phyloP scores from a whole-genome alignment of 2,888 invertebrate genomes.

The Trissoscelio sp. region DNA sequence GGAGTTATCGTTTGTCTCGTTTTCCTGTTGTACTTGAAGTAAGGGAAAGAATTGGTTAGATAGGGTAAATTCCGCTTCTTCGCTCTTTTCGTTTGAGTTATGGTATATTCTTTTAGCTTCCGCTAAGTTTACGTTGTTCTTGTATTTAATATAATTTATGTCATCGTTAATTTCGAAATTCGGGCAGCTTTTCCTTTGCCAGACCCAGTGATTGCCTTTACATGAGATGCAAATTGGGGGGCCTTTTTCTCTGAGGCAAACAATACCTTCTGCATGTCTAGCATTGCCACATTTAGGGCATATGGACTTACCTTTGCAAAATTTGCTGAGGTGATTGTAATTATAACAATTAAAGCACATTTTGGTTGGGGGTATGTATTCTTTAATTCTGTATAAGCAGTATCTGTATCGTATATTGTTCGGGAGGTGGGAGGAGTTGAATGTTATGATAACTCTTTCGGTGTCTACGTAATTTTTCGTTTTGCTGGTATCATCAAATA shows the following conservation, averaged over 20 bases:
- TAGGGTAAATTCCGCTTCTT: too few relatives aligned
- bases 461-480: too few relatives aligned
- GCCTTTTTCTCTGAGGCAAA: neutral
- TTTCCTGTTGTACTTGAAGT: too few relatives aligned
- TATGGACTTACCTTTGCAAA: conserved; percentile 23
- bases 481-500: too few relatives aligned
- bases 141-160: too few relatives aligned
- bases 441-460: neutral
- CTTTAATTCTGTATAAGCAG: neutral
- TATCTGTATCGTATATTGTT: neutral
- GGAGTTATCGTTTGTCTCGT: too few relatives aligned
- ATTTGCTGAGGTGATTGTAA: conserved; percentile 12
- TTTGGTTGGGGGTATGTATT: conserved; percentile 9
- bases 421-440: neutral
- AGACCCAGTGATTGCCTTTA: conserved; percentile 32
- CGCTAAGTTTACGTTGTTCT: too few relatives aligned
- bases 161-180: too few relatives aligned
- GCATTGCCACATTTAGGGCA: conserved; percentile 18
- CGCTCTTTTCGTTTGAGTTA: too few relatives aligned
- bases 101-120: too few relatives aligned
- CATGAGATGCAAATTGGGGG: conserved; percentile 8
- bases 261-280: neutral
- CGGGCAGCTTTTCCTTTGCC: too few relatives aligned
- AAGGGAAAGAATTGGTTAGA: too few relatives aligned
- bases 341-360: conserved; percentile 27